Evolutionary conservation across 1,140 invertebrate species (phyloP).

Genomic region (Drosophila mayri): DNA sequence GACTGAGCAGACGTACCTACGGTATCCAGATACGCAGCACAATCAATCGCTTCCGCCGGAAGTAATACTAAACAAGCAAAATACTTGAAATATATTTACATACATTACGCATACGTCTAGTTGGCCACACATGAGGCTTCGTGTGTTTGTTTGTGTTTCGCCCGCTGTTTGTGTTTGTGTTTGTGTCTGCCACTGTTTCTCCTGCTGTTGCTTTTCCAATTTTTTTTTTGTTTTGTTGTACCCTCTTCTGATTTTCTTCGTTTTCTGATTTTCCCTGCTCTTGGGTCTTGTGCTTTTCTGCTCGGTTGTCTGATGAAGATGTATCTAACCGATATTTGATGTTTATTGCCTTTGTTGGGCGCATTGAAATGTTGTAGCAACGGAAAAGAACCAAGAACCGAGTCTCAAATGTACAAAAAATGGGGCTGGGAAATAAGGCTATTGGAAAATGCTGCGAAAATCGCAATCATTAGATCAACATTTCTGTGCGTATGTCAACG

Average conservation of each 20-base stretch:
- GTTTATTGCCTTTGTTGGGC: constrained; percentile 74
- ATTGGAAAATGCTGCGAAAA: constrained; percentile 46
- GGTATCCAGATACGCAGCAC: constrained; percentile 54
- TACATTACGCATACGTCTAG: constrained; percentile 81
- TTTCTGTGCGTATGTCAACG: constrained; percentile 33
- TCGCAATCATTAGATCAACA: constrained; percentile 60
- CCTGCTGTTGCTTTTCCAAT: constrained; percentile 26
- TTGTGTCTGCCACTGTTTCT: constrained; percentile 36
- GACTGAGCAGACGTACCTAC: constrained; percentile 31
- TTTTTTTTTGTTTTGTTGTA: background rate
- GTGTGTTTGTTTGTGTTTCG: constrained; percentile 4
- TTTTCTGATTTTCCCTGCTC: constrained; percentile 6
- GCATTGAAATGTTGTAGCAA: constrained; percentile 65
- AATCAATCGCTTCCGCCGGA: constrained; percentile 81
- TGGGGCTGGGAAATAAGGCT: constrained; percentile 10
- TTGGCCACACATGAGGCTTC: constrained; percentile 41
- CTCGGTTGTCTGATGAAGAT: constrained; percentile 72
- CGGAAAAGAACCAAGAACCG: background rate
- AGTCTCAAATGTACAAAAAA: constrained; percentile 28
- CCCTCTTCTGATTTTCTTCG: background rate
- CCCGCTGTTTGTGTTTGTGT: constrained; percentile 36
- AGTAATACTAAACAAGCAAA: constrained; percentile 80
- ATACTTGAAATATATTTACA: constrained; percentile 83
- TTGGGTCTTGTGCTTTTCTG: constrained; percentile 27
- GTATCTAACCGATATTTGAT: constrained; percentile 83